phyloP scores from a whole-genome alignment of 2,888 invertebrate species.

The Tetanocera ferruginea region DNA sequence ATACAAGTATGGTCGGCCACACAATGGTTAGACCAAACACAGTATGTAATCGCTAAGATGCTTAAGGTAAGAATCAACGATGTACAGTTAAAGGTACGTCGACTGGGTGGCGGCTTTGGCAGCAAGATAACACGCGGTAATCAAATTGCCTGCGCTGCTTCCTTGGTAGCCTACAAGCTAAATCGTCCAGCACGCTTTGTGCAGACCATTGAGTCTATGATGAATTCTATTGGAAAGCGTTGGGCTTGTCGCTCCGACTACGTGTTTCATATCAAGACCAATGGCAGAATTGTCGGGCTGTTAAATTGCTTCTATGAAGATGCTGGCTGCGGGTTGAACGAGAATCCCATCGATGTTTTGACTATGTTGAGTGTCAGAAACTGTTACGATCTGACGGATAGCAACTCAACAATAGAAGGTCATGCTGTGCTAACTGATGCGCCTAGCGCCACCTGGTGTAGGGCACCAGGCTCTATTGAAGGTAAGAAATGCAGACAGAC shows the following conservation, averaged over 20 bases:
- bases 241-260: conserved; percentile 74
- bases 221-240: conserved; percentile 78
- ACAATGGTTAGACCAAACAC: conserved; percentile 75
- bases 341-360: conserved; percentile 65
- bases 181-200: conserved; percentile 78
- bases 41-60: conserved; percentile 72
- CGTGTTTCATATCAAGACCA: conserved; percentile 74
- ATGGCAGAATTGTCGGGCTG: conserved; percentile 78
- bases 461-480: conserved; percentile 76
- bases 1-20: conserved; percentile 76
- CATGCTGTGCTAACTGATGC: conserved; percentile 77
- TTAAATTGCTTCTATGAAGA: conserved; percentile 73
- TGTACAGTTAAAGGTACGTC: conserved; percentile 77
- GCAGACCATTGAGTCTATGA: conserved; percentile 78
- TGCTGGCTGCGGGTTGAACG: conserved; percentile 72
- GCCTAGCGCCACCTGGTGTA: conserved; percentile 77
- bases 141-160: conserved; percentile 75
- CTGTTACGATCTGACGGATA: conserved; percentile 74
- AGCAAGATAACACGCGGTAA: conserved; percentile 77
- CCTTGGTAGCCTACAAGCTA: conserved; percentile 74
- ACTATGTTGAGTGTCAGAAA: conserved; percentile 66
- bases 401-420: conserved; percentile 77
- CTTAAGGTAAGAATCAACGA: conserved; percentile 75
- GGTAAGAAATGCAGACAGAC: no score
- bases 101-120: conserved; percentile 86